A percentile compares a stretch with the other conserved stretches of the same genome.
phyloP scores from a whole-genome alignment of 2,888 invertebrate species.

The Eupithecia vulgata region DNA sequence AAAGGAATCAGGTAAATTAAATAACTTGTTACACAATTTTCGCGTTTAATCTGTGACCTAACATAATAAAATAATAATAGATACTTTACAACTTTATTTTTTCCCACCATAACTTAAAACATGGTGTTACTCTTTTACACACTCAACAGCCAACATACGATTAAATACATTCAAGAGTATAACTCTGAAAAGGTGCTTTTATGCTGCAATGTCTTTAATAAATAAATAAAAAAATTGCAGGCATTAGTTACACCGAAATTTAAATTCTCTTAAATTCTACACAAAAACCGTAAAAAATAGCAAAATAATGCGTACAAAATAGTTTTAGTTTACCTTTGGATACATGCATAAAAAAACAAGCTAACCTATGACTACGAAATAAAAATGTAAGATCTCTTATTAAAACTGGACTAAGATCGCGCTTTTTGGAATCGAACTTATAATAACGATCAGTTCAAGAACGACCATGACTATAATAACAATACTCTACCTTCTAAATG shows the following conservation, averaged over 20 bases:
- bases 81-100: background rate
- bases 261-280: background rate
- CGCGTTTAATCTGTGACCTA: background rate
- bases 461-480: background rate
- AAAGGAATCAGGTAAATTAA: background rate
- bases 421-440: background rate
- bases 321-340: constrained; percentile 11
- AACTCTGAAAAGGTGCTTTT: background rate
- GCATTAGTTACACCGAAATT: background rate
- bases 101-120: background rate
- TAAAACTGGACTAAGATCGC: background rate
- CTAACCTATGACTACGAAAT: background rate
- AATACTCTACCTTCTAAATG: background rate
- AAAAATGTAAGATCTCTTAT: constrained; percentile 15
- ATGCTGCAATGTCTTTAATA: background rate
- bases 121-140: background rate
- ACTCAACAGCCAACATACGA: background rate
- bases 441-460: background rate
- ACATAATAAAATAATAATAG: background rate
- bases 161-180: background rate
- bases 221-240: too few species aligned
- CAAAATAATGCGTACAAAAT: background rate
- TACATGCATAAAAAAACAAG: constrained; percentile 1
- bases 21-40: background rate
- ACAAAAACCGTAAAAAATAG: background rate